These are phyloP conservation scores for Pollenia angustigena DNA, from an alignment of 2,888 invertebrate species.

Conservation along the genomic window DNA sequence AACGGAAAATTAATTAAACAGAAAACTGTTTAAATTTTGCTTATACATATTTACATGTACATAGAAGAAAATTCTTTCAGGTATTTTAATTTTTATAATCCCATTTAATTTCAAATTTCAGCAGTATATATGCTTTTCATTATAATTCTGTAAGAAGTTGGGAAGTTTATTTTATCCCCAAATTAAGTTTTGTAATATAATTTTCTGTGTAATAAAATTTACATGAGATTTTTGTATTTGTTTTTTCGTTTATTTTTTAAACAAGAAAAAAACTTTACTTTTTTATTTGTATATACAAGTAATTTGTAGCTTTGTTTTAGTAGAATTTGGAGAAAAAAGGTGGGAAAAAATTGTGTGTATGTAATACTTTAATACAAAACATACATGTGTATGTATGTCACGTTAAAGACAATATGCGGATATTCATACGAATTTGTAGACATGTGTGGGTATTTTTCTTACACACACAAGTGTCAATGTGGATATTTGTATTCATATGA, in stretches of 20 bases:
- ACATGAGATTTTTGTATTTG: slow-evolving; percentile 52
- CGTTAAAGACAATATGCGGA: slow-evolving; percentile 24
- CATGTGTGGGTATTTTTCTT: background rate
- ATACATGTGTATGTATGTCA: slow-evolving; percentile 26
- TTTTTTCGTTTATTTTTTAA: slow-evolving; percentile 1
- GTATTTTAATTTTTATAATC: slow-evolving; percentile 53
- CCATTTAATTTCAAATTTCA: slow-evolving; percentile 66
- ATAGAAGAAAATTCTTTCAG: slow-evolving; percentile 5
- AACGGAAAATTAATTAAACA: background rate
- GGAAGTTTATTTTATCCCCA: background rate
- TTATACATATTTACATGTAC: background rate
- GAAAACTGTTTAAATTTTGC: background rate
- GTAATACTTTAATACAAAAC: slow-evolving; percentile 55
- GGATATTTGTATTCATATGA: background rate
- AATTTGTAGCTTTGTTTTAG: slow-evolving; percentile 12
- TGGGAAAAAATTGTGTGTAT: slow-evolving; percentile 16
- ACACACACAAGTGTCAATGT: background rate
- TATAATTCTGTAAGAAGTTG: slow-evolving; percentile 27
- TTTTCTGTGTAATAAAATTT: slow-evolving; percentile 70
- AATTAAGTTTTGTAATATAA: slow-evolving; percentile 48
- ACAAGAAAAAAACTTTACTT: background rate
- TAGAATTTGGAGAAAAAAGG: background rate
- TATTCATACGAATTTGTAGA: background rate
- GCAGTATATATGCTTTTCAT: slow-evolving; percentile 8
- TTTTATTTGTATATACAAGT: slow-evolving; percentile 7